Percentiles rank a stretch among this genome's conserved stretches.
Evolutionary conservation across 2,113 vertebrate species (phyloP).

Genomic region (Boulengeromyrus knoepffleri): DNA sequence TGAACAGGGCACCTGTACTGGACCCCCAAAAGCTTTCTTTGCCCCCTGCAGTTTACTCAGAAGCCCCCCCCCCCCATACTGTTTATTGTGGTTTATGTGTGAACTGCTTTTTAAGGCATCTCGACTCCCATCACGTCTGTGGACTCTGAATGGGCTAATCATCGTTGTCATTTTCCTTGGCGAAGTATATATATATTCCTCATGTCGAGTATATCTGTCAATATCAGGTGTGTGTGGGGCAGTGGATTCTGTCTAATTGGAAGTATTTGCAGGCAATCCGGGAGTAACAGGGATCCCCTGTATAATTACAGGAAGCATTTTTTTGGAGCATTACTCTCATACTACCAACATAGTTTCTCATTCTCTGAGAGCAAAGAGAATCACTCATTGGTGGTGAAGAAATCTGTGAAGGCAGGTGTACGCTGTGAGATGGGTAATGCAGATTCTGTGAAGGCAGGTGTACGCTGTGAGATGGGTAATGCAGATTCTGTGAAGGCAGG

Average conservation of each 20-base stretch:
- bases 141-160: constrained; percentile 14
- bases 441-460: not conserved
- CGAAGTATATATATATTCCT: constrained; percentile 11
- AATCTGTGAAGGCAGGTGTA: not conserved
- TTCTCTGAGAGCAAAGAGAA: not conserved
- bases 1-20: not conserved
- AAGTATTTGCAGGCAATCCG: constrained; percentile 27
- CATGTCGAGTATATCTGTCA: constrained; percentile 23
- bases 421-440: not conserved
- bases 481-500: not conserved
- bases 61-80: not conserved
- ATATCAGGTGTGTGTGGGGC: constrained; percentile 15
- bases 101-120: constrained; percentile 14
- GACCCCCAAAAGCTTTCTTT: not conserved
- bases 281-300: constrained; percentile 22
- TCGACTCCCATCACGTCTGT: constrained; percentile 15
- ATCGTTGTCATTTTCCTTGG: constrained; percentile 25
- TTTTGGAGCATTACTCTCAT: not conserved
- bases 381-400: not conserved
- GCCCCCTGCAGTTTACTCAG: not conserved
- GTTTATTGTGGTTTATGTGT: not conserved
- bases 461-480: not conserved
- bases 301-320: constrained; percentile 30
- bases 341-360: not conserved
- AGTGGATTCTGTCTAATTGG: constrained; percentile 26